Evolutionary conservation across 2,888 invertebrate species (phyloP).

Genomic region (Caenorhabditis sp.): DNA sequence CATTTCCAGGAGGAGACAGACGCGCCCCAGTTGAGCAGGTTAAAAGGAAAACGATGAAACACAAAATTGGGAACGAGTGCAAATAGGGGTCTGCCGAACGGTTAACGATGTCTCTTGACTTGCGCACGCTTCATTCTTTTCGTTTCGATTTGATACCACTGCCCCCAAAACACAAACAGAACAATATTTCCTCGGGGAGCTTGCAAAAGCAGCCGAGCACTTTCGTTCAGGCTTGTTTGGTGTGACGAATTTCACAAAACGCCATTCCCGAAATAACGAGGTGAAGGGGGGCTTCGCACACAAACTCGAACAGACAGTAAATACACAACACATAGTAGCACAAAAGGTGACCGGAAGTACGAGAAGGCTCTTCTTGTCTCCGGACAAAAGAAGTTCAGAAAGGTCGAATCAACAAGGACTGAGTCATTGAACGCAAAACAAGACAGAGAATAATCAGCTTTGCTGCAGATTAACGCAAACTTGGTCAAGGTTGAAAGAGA

Average conservation of each 20-base stretch:
- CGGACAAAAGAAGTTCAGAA: constrained; percentile 8
- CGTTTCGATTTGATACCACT: constrained; percentile 53
- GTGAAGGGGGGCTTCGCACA: constrained; percentile 12
- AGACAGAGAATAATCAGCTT: constrained; percentile 37
- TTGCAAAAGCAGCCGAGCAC: constrained; percentile 12
- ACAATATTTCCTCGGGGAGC: constrained; percentile 39
- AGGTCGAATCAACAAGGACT: constrained; percentile 10
- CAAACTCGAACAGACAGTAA: constrained; percentile 35
- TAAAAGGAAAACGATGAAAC: constrained; percentile 39
- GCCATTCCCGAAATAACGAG: constrained; percentile 36
- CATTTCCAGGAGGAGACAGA: neutral
- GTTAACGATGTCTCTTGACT: constrained; percentile 55
- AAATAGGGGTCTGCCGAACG: constrained; percentile 53
- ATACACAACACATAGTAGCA: constrained; percentile 16
- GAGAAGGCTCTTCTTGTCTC: constrained; percentile 11
- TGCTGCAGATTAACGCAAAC: constrained; percentile 11
- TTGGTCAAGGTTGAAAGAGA: constrained; percentile 41
- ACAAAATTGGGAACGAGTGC: constrained; percentile 46
- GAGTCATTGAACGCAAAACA: constrained; percentile 23
- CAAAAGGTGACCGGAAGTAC: constrained; percentile 27
- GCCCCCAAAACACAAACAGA: constrained; percentile 58
- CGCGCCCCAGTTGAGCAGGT: constrained; percentile 6
- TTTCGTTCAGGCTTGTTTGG: constrained; percentile 35
- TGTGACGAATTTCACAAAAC: constrained; percentile 36
- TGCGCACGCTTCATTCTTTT: constrained; percentile 55